Percentiles rank a stretch among this genome's conserved stretches.
Conservation (phyloP, 2,888 invertebrate species). For the Teleogryllus oceanicus region DNA sequence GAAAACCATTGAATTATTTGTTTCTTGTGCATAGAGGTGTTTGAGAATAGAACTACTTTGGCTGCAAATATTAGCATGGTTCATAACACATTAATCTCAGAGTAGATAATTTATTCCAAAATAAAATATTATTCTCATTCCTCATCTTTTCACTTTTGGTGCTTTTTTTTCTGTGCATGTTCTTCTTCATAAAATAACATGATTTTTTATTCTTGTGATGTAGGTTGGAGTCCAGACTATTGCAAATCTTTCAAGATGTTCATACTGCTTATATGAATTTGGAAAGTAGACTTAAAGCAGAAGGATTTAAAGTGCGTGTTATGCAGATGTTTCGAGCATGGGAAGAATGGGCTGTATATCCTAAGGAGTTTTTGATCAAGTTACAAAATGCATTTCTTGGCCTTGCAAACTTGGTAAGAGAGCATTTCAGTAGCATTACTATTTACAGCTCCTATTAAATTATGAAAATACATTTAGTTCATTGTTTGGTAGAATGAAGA, state of each 20-base stretch:
- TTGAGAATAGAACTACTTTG: no score
- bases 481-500: background rate
- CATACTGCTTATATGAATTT: constrained; percentile 69
- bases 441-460: background rate
- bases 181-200: constrained; percentile 23
- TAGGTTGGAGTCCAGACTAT: constrained; percentile 79
- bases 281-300: constrained; percentile 86
- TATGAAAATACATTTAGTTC: background rate
- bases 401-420: constrained; percentile 46
- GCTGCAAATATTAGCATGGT: no score
- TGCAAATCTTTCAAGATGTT: constrained; percentile 72
- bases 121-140: no score
- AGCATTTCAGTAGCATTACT: background rate
- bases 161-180: background rate
- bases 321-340: constrained; percentile 89
- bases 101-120: no score
- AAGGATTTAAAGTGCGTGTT: constrained; percentile 89
- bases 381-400: constrained; percentile 91
- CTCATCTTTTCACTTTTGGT: background rate
- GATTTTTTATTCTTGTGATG: constrained; percentile 22
- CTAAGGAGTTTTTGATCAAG: constrained; percentile 82
- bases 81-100: no score
- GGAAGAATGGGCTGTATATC: constrained; percentile 97
- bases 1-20: background rate
- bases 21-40: no score